Evolutionary conservation across 2,888 invertebrate genomes (phyloP).

Genomic region (Tinea semifulvella): DNA sequence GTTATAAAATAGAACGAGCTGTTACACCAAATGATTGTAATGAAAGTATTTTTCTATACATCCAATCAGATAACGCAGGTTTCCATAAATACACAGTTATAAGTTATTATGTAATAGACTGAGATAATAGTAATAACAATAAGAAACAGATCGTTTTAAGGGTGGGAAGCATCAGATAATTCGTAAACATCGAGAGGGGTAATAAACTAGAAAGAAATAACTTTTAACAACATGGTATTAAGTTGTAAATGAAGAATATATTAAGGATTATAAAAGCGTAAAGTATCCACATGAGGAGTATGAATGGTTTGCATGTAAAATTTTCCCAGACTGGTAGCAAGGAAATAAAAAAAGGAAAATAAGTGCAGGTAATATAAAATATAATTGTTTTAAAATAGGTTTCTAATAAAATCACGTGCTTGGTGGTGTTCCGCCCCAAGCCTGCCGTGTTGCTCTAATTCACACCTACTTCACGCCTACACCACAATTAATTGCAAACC

Average conservation of each 20-base stretch:
- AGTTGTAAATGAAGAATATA: conserved; percentile 2
- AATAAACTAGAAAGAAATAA: not conserved
- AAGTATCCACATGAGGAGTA: not conserved
- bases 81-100: conserved; percentile 4
- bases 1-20: conserved; percentile 5
- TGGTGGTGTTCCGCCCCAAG: conserved; percentile 7
- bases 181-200: not conserved
- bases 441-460: conserved; percentile 12
- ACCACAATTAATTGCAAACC: conserved; percentile 18
- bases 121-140: conserved; percentile 5
- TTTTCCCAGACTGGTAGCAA: too few relatives aligned
- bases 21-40: conserved; percentile 3
- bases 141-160: conserved; percentile 4
- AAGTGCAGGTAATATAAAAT: not conserved
- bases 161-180: conserved; percentile 2
- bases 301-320: too few relatives aligned
- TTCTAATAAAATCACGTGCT: conserved; percentile 10
- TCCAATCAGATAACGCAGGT: not conserved
- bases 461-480: conserved; percentile 19
- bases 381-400: conserved; percentile 4
- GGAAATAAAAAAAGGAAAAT: too few relatives aligned
- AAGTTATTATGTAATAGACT: not conserved
- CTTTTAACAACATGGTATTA: not conserved
- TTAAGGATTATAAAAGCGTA: not conserved
- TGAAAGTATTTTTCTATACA: conserved; percentile 1